A percentile compares a stretch with the other conserved stretches of the same genome.
These are phyloP conservation scores for Odontocolon sp. DNA, from an alignment of 2,888 invertebrate genomes.

Conservation along the genomic window DNA sequence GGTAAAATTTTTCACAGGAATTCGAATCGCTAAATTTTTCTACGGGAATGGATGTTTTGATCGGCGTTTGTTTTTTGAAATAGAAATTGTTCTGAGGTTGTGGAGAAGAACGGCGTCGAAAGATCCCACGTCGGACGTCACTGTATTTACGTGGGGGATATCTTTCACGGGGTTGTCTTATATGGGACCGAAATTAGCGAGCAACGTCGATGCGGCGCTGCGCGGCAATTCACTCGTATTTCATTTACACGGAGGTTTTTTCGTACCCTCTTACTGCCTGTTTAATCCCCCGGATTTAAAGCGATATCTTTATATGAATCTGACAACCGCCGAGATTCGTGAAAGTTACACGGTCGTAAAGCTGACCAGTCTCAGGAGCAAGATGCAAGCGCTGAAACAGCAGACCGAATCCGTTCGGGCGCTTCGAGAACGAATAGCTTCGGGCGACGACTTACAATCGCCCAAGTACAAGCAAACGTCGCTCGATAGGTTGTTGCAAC, in stretches of 20 bases:
- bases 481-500: slow-evolving; percentile 75
- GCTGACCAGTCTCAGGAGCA: slow-evolving; percentile 82
- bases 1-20: no score
- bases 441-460: slow-evolving; percentile 77
- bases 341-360: slow-evolving; percentile 88
- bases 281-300: slow-evolving; percentile 74
- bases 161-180: slow-evolving; percentile 92
- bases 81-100: slow-evolving; percentile 77
- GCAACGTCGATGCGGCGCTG: slow-evolving; percentile 86
- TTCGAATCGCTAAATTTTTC: background rate
- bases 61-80: slow-evolving; percentile 16
- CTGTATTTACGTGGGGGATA: slow-evolving; percentile 91
- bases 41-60: background rate
- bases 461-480: slow-evolving; percentile 76
- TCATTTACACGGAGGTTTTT: slow-evolving; percentile 93
- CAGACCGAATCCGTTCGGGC: slow-evolving; percentile 83
- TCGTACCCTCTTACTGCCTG: slow-evolving; percentile 84
- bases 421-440: slow-evolving; percentile 80
- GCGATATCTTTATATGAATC: slow-evolving; percentile 75
- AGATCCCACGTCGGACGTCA: slow-evolving; percentile 82
- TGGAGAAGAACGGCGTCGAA: slow-evolving; percentile 74
- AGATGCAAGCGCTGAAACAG: slow-evolving; percentile 86
- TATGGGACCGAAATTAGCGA: slow-evolving; percentile 86
- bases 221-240: slow-evolving; percentile 90
- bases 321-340: slow-evolving; percentile 83